phyloP scores from a whole-genome alignment of 2,888 invertebrate genomes.

The Empis stercorea region DNA sequence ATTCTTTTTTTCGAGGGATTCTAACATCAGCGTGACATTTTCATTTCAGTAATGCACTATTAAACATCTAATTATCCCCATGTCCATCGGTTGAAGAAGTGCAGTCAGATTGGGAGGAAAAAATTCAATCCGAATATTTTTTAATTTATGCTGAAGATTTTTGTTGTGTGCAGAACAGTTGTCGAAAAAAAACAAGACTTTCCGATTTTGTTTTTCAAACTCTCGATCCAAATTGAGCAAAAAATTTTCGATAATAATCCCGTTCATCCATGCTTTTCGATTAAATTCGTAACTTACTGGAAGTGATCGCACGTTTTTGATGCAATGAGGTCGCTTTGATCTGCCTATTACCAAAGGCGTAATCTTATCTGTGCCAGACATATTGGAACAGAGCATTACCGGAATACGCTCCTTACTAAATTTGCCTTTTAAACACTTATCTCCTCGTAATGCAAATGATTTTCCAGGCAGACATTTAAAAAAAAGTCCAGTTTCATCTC shows the following conservation, averaged over 20 bases:
- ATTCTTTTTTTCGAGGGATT: no score
- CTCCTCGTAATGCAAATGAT: conserved; percentile 20
- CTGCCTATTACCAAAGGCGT: conserved; percentile 24
- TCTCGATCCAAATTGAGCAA: neutral
- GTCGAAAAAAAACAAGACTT: conserved; percentile 3
- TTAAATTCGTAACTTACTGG: conserved; percentile 19
- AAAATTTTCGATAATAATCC: conserved; percentile 5
- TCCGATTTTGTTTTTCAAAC: conserved; percentile 2
- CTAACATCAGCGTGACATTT: neutral
- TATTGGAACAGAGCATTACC: conserved; percentile 25
- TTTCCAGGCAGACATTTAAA: conserved; percentile 19
- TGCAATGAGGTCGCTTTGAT: conserved; percentile 22
- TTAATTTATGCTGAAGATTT: neutral
- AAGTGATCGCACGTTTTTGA: conserved; percentile 18
- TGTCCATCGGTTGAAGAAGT: neutral
- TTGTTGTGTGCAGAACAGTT: neutral
- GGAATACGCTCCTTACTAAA: conserved; percentile 20
- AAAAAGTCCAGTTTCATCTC: conserved; percentile 20
- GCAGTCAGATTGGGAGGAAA: neutral
- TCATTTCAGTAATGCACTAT: neutral
- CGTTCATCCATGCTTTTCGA: conserved; percentile 21
- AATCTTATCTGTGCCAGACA: conserved; percentile 22
- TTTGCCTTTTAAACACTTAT: conserved; percentile 21
- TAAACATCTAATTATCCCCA: neutral
- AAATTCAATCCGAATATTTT: neutral